These are phyloP conservation scores for Platygyra sinensis DNA, from an alignment of 64 coral and sea anemone species.

Conservation along the genomic window DNA sequence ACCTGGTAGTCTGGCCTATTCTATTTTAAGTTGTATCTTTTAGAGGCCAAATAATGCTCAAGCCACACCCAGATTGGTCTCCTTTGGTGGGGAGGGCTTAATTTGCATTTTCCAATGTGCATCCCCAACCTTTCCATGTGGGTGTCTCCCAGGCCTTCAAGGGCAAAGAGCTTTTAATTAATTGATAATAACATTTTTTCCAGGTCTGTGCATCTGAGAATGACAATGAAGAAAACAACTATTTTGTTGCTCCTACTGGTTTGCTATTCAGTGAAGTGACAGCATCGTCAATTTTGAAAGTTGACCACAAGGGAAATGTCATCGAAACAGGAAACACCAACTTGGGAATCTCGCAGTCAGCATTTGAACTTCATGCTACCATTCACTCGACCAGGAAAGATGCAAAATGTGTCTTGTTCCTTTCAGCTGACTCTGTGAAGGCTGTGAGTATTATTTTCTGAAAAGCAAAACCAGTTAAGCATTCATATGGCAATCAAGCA, in stretches of 20 bases:
- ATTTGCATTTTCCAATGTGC: no score
- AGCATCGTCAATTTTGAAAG: constrained; percentile 50
- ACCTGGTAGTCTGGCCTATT: no score
- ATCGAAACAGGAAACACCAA: constrained; percentile 56
- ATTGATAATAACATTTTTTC: not conserved
- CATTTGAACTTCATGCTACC: constrained; percentile 37
- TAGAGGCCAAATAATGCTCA: no score
- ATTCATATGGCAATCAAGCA: no score
- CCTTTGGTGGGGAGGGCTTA: no score
- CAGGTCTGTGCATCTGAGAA: constrained; percentile 49
- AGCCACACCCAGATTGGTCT: no score
- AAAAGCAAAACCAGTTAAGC: no score
- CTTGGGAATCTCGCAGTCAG: constrained; percentile 13
- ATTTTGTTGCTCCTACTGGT: constrained; percentile 47
- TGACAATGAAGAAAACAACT: constrained; percentile 44
- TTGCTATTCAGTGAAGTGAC: constrained; percentile 56
- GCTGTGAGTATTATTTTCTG: constrained; percentile 39
- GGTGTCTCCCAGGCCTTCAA: no score
- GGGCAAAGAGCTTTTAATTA: no score
- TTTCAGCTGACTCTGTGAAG: constrained; percentile 37
- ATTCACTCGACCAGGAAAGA: constrained; percentile 49
- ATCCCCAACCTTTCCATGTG: no score
- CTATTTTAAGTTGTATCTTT: no score
- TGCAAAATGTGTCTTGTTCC: constrained; percentile 57
- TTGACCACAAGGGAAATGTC: constrained; percentile 49